Base-by-base conservation (phyloP, 1,140 invertebrate species). In the Charaxes varanes region DNA sequence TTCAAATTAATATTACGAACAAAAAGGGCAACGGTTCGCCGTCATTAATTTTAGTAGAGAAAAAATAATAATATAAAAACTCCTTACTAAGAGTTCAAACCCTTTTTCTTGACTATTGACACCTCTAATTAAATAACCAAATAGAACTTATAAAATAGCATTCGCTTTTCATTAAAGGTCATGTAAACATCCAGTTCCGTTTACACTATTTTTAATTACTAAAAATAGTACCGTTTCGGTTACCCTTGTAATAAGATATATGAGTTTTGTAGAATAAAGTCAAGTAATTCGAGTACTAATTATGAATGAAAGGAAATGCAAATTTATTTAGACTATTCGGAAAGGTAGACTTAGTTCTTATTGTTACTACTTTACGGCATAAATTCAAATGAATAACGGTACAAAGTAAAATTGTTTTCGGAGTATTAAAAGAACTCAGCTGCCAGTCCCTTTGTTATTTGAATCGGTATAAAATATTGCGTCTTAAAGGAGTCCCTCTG, bases 201-300 rank as follows among this genome's bases (percentile, higher is more conserved):
- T 73, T 63, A 74, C 70, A 74, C 70, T 56, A 60, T 62, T 65
- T 78, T 74, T 66, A 74, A 74, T 78, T 69, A 49, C 37, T 65
- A 49, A 62, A 60, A 52, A 37, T 28, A 48, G 43, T 43, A 22
- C 42, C 21, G 24, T 22, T 41, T 41, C n/a, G 11, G 7, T 31
- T 49, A 57, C 70, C 57, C 48, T 62, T 64, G 70, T 63, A 78
- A 78, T 64, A 52, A 55, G 62, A 78, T 57, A 65, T 65, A 56
- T 41, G 52, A 53, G 36, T 61, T 45, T 33, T 40, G 42, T 47
- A 51, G 40, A 62, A 53, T 50, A 41, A 62, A 79, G 74, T 79
- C 69, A 79, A 76, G 74, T 73, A 79, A 76, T 68, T 64, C 62
- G 74, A 79, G 71, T 63, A 79, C 71, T 79, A 76, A 73, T 73